A percentile compares a stretch with the other conserved stretches of the same genome.
Evolutionary conservation across 1,140 invertebrate species (phyloP).

Genomic region (Polypedilum vanderplanki): DNA sequence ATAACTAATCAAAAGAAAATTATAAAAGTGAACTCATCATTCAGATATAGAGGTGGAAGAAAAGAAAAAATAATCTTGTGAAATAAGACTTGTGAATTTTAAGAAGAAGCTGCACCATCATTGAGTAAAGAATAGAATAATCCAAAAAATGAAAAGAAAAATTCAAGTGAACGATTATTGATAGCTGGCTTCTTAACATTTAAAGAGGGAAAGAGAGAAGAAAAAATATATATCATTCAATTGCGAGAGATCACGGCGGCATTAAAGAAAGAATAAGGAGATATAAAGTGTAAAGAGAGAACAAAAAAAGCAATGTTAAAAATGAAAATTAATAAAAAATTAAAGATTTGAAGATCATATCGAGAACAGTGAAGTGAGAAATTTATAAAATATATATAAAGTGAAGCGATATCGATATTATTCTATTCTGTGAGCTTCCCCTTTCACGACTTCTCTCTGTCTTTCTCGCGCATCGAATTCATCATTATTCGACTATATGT

Average conservation of each 20-base stretch:
- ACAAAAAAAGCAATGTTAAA: not conserved
- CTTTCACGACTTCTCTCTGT: not conserved
- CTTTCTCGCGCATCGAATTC: not conserved
- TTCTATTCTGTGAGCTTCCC: conserved; percentile 16
- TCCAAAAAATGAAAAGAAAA: conserved; percentile 12
- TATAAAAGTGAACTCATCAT: not conserved
- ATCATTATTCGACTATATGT: not conserved
- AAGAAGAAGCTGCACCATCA: not conserved
- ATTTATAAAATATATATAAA: conserved; percentile 2
- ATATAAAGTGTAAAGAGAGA: not conserved
- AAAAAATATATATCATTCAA: not conserved
- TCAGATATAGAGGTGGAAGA: not conserved
- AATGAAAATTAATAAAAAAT: conserved; percentile 26
- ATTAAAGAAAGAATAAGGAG: not conserved
- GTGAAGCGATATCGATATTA: not conserved
- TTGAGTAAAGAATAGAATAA: not conserved
- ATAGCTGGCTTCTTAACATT: conserved; percentile 1
- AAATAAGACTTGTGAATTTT: not conserved
- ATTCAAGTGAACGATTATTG: conserved; percentile 9
- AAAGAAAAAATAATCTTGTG: not conserved
- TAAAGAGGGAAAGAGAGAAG: not conserved
- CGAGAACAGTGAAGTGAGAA: conserved; percentile 10
- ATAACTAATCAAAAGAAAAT: not conserved
- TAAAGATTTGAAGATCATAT: not conserved
- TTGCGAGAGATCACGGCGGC: not conserved